These are phyloP conservation scores for Araneus ventricosus DNA, from an alignment of 1,140 invertebrate species.

Conservation along the genomic window DNA sequence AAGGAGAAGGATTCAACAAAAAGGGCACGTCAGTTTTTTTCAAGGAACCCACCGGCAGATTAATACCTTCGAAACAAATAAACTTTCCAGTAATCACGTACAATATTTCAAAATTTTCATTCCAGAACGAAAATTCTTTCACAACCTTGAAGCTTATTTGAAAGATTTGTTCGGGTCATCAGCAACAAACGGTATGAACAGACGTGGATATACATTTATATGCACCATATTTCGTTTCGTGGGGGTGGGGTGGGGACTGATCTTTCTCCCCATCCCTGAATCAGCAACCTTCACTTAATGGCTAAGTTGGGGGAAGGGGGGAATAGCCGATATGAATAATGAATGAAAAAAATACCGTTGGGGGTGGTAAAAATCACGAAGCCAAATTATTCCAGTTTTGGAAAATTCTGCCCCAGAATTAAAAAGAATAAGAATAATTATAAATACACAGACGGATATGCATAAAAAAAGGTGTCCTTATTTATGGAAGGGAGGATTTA, in stretches of 20 bases:
- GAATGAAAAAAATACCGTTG: conserved; percentile 56
- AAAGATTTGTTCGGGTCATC: conserved; percentile 24
- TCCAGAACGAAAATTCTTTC: conserved; percentile 32
- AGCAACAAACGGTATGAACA: conserved; percentile 55
- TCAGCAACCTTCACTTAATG: conserved; percentile 41
- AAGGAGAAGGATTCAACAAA: neutral
- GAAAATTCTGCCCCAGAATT: conserved; percentile 49
- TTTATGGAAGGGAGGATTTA: conserved; percentile 44
- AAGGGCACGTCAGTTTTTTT: conserved; percentile 8
- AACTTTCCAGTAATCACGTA: conserved; percentile 62
- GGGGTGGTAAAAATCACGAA: conserved; percentile 25
- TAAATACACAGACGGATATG: conserved; percentile 61
- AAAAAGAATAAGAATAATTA: conserved; percentile 68
- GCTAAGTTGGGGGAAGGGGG: neutral
- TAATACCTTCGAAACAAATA: conserved; percentile 61
- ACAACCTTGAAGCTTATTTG: neutral
- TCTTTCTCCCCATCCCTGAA: neutral
- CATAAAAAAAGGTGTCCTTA: conserved; percentile 37
- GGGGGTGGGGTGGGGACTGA: neutral
- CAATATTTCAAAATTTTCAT: conserved; percentile 66
- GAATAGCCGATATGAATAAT: conserved; percentile 58
- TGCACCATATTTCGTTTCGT: neutral
- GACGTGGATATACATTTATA: conserved; percentile 59
- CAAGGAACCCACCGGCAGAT: conserved; percentile 18
- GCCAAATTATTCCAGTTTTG: conserved; percentile 51